Base-by-base conservation (phyloP, 1,140 invertebrate species). In the Zeugodacus cucurbitae region DNA sequence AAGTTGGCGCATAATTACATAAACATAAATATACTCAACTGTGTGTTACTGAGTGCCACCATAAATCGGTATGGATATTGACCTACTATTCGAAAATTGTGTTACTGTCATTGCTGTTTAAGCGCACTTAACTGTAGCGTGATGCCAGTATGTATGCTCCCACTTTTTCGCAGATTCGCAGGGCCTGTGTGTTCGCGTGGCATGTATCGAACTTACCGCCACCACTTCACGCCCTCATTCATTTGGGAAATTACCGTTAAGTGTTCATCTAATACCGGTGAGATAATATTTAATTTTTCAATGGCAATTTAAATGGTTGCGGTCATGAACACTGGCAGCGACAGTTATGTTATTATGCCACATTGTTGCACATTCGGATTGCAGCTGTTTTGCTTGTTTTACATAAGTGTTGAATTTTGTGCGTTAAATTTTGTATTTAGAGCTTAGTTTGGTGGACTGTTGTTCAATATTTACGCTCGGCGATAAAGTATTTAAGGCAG, bases 241-340 rank as follows among this genome's bases (percentile, higher is more conserved):
- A 82, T 82, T 82, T 82, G 74, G 74, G 74, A 82, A 82, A 82
- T 82, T 82, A 82, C 8, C n/a, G 74, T 22, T n/a, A 82, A 41
- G 74, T n/a, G 74, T 82, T 82, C 74, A 48, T 82, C 41, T 44
- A 82, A 82, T 82, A 48, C 74, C 41, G 74, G 74, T 82, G 74
- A 82, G 74, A 82, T 82, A 82, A 82, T 48, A 82, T 82, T 82
- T 48, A 82, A 48, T 48, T 74, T 74, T 74, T 74, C 70, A 74
- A 74, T 74, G 17, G 34, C 70, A 74, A 41, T 41, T 74, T 74
- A 74, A 74, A 74, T 82, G 74, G 22, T 37, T 78, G 34, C 22
- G 74, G 17, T n/a, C 74, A 44, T 82, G n/a, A 82, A 82, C 37
- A 48, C 41, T n/a, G 8, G 20, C n/a, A 70, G 2, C 8, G 37